Evolutionary conservation across 37 sponge, comb jelly and placozoan genomes (phyloP), one percentile per base, ranked within the genome.

Genomic region (Geodia barretti): DNA sequence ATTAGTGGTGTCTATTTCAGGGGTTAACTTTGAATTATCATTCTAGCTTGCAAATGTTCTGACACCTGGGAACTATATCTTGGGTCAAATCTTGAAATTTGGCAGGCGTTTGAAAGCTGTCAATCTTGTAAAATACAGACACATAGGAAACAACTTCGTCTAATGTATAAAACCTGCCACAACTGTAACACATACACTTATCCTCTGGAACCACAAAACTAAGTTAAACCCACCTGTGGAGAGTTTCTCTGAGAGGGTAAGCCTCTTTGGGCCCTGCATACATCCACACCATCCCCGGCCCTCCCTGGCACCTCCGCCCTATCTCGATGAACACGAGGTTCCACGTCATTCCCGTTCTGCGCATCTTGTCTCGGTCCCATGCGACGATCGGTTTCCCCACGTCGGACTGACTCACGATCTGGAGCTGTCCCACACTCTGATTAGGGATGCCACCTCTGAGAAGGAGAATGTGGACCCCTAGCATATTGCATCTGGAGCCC

Each of bases 251-350:
- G n/a, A 91, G 87, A 0, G 85, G 36, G 11, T 68, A 14, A 17
- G 54, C 54, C 54, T 47, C 54, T 47, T 47, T 14, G n/a, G 8
- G 25, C 41, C 83, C 88, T 4, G 79, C 72, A 63, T 75, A 91
- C 84, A 91, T 83, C 92, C 92, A 91, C 80, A 91, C 75, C 0
- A 91, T 70, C 1, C 92, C 92, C 14, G 92, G 87, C 0, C 92
- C 92, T 68, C 83, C 83, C 25, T 9, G 19, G 67, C 92, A 91
- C 47, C 92, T 40, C 17, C 92, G 79, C 3, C 92, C 92, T 26
- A 87, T 87, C 75, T 91, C 92, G 4, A 91, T 62, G 38, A 91
- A 91, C 19, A 91, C 83, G n/a, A 91, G 77, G 41, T 83, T 81
- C 7, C 92, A 87, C 11, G 77, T 78, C 68, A 83, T 86, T 23